Evolutionary conservation across 2,888 invertebrate genomes (phyloP).

Genomic region (Cheilosia pagana): DNA sequence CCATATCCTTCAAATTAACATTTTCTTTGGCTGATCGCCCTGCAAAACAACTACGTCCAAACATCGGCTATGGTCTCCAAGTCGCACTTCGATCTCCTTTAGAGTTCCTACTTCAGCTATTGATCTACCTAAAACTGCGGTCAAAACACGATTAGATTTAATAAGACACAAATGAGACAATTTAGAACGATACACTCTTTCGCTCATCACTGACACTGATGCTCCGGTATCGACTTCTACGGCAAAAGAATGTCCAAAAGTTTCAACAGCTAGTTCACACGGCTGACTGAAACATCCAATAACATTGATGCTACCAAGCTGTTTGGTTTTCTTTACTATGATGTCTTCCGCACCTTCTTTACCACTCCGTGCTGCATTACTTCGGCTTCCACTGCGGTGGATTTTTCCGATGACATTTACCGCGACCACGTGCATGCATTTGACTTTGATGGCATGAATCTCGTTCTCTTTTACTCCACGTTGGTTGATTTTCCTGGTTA

Average conservation of each 20-base stretch:
- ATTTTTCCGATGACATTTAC: slow-evolving; percentile 25
- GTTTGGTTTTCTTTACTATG: slow-evolving; percentile 7
- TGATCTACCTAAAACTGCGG: slow-evolving; percentile 33
- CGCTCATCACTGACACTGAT: slow-evolving; percentile 38
- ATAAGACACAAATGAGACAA: slow-evolving; percentile 19
- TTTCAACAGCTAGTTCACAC: not conserved
- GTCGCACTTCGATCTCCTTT: slow-evolving; percentile 15
- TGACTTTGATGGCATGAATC: not conserved
- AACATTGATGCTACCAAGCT: slow-evolving; percentile 10
- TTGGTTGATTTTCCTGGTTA: not conserved
- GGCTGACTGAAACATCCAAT: slow-evolving; percentile 20
- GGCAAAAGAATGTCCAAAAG: not conserved
- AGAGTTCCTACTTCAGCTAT: slow-evolving; percentile 26
- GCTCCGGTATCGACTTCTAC: slow-evolving; percentile 29
- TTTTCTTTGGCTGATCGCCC: slow-evolving; percentile 30
- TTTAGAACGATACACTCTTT: slow-evolving; percentile 26
- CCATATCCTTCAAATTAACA: slow-evolving; percentile 34
- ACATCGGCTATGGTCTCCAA: slow-evolving; percentile 2
- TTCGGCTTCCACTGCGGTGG: not conserved
- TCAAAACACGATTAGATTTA: slow-evolving; percentile 33
- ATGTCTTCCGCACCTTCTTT: slow-evolving; percentile 15
- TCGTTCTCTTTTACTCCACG: not conserved
- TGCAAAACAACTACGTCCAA: slow-evolving; percentile 25
- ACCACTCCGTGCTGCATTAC: not conserved
- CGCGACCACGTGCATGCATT: slow-evolving; percentile 2